Percentiles rank a stretch among this genome's conserved stretches.
Conservation (phyloP, 2,888 invertebrate genomes). For the Plemyria rubiginata region DNA sequence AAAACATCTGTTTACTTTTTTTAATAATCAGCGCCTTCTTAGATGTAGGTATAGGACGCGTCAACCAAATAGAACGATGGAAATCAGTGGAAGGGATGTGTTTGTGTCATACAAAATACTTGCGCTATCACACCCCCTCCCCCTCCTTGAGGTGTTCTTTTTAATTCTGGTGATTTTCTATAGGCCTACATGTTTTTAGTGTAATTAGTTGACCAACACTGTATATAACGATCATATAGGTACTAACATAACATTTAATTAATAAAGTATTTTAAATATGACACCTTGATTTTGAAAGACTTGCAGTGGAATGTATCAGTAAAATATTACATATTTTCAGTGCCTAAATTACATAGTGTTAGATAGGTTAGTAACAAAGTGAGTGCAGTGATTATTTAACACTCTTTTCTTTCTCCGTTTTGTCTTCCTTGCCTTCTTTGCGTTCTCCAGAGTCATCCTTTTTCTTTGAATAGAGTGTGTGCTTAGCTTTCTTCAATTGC, state of each 20-base stretch:
- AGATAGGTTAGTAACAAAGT: conserved; percentile 14
- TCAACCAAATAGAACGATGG: too few relatives aligned
- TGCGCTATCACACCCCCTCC: too few relatives aligned
- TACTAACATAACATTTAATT: background rate
- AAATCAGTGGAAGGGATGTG: too few relatives aligned
- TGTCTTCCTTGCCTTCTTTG: conserved; percentile 49
- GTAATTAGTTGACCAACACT: too few relatives aligned
- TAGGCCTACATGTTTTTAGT: too few relatives aligned
- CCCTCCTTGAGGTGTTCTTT: too few relatives aligned
- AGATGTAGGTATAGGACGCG: too few relatives aligned
- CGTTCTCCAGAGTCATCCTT: conserved; percentile 66
- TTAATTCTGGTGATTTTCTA: too few relatives aligned
- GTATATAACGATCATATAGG: background rate
- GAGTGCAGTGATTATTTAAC: conserved; percentile 52
- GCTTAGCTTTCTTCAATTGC: conserved; percentile 79
- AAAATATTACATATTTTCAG: conserved; percentile 67
- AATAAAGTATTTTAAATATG: background rate
- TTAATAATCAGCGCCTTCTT: too few relatives aligned
- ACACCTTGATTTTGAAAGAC: conserved; percentile 11
- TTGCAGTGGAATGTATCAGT: conserved; percentile 77
- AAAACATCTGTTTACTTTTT: too few relatives aligned
- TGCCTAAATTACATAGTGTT: conserved; percentile 41
- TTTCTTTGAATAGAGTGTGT: conserved; percentile 73
- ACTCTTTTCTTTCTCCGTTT: conserved; percentile 66
- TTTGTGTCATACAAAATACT: too few relatives aligned